These are phyloP conservation scores for Thalassaphorura encarpata DNA, from an alignment of 1,140 invertebrate species.

Conservation along the genomic window DNA sequence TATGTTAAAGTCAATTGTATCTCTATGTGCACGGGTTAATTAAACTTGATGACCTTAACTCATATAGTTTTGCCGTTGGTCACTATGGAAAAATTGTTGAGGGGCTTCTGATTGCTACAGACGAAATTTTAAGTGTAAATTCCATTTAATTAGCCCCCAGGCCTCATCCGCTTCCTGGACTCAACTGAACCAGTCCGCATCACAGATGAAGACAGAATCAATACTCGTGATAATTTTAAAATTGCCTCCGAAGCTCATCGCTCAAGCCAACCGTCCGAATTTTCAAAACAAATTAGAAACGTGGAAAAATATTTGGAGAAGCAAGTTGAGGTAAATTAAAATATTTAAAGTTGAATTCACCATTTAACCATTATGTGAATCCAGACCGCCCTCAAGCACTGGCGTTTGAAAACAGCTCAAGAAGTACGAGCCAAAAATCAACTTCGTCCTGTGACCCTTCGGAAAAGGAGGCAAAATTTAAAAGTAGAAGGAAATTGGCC, in stretches of 20 bases:
- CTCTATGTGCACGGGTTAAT: too few relatives aligned
- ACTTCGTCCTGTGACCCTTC: slow-evolving; percentile 72
- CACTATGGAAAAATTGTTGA: too few relatives aligned
- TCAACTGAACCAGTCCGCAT: slow-evolving; percentile 75
- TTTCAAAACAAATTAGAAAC: slow-evolving; percentile 27
- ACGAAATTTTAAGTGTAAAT: slow-evolving; percentile 31
- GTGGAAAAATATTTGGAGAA: slow-evolving; percentile 57
- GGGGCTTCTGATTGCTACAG: too few relatives aligned
- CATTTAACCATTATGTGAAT: slow-evolving; percentile 17
- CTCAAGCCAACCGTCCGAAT: slow-evolving; percentile 30
- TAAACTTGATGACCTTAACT: too few relatives aligned
- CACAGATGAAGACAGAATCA: slow-evolving; percentile 60
- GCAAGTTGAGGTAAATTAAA: slow-evolving; percentile 50
- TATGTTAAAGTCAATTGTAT: too few relatives aligned
- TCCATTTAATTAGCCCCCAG: too few relatives aligned
- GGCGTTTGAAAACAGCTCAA: slow-evolving; percentile 47
- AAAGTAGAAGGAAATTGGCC: slow-evolving; percentile 88
- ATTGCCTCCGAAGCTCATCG: slow-evolving; percentile 62
- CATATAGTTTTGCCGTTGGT: too few relatives aligned
- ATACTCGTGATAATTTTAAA: slow-evolving; percentile 87
- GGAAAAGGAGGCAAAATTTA: slow-evolving; percentile 79
- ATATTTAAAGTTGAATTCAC: slow-evolving; percentile 3
- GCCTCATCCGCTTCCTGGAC: slow-evolving; percentile 81
- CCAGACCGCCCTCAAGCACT: slow-evolving; percentile 73
- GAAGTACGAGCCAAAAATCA: slow-evolving; percentile 46